Percentiles rank a stretch among this genome's conserved stretches.
phyloP scores from a whole-genome alignment of 1,140 invertebrate genomes.

The Camponotus floridanus region DNA sequence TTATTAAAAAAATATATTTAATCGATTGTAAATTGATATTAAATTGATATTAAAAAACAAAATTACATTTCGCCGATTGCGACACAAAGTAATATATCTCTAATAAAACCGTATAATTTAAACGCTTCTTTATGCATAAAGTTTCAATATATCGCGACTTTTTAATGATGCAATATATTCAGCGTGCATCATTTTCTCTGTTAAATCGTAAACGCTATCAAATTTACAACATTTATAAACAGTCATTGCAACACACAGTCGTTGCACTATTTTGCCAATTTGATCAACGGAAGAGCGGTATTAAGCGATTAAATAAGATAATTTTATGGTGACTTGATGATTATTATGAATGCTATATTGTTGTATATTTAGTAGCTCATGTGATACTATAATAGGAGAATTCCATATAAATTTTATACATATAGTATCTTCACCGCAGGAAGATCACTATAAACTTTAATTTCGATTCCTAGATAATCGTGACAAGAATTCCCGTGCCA shows the following conservation, averaged over 20 bases:
- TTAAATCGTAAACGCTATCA: neutral
- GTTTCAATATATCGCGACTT: neutral
- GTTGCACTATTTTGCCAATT: conserved; percentile 5
- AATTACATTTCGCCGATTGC: neutral
- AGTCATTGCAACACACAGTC: neutral
- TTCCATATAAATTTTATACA: conserved; percentile 20
- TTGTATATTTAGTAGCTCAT: neutral
- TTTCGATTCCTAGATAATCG: conserved; percentile 12
- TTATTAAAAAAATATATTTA: neutral
- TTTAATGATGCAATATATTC: neutral
- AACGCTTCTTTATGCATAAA: neutral
- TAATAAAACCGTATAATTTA: neutral
- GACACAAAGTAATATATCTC: neutral
- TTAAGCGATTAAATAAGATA: conserved; percentile 23
- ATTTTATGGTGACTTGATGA: conserved; percentile 12
- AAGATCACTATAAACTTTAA: conserved; percentile 17
- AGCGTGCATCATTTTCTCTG: neutral
- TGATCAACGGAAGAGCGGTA: neutral
- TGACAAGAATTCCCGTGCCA: neutral
- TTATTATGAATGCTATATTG: conserved; percentile 1
- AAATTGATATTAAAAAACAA: neutral
- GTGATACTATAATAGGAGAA: neutral
- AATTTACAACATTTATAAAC: neutral
- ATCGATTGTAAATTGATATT: neutral
- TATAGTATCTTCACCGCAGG: neutral